Base-by-base conservation (phyloP, 2,888 invertebrate genomes). In the Liopterus haemorrhoidalis region DNA sequence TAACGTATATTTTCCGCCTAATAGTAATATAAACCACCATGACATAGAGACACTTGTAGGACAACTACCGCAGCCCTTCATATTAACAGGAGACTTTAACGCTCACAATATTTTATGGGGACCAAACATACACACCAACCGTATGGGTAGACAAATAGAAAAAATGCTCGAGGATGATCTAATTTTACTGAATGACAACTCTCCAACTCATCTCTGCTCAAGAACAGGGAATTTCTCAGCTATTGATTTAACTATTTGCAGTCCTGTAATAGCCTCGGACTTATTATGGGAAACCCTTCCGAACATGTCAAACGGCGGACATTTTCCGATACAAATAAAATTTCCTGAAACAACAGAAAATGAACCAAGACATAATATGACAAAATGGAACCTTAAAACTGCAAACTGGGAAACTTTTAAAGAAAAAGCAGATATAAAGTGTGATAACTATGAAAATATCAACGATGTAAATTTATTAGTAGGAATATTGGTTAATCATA, bases 301-400 rank as follows among this genome's bases (percentile, higher is more conserved):
- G 12, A 24, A 25, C 24, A 14, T 37, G 14, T 37, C 8, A 6
- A 24, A 37, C 37, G 12, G 14, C 16, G 37, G 14, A 6, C 37
- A 37, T 24, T 37, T 22, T 37, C 37, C 37, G 12, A 37, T 37
- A 14, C 6, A 15, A 22, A 22, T 37, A 11, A 24, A 21, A 21
- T 11, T n/a, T n/a, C n/a, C n/a, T n/a, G n/a, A n/a, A n/a, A n/a
- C n/a, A n/a, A n/a, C n/a, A n/a, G n/a, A n/a, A n/a, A n/a, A n/a
- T n/a, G n/a, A n/a, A n/a, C n/a, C n/a, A n/a, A n/a, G n/a, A n/a
- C n/a, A n/a, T n/a, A n/a, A n/a, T n/a, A n/a, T n/a, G n/a, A n/a
- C n/a, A n/a, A n/a, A n/a, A n/a, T n/a, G n/a, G n/a, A n/a, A n/a
- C n/a, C n/a, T n/a, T n/a, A n/a, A n/a, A n/a, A n/a, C n/a, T n/a